Evolutionary conservation across 2,888 invertebrate species (phyloP).

Genomic region (Cerceris ruficornis): DNA sequence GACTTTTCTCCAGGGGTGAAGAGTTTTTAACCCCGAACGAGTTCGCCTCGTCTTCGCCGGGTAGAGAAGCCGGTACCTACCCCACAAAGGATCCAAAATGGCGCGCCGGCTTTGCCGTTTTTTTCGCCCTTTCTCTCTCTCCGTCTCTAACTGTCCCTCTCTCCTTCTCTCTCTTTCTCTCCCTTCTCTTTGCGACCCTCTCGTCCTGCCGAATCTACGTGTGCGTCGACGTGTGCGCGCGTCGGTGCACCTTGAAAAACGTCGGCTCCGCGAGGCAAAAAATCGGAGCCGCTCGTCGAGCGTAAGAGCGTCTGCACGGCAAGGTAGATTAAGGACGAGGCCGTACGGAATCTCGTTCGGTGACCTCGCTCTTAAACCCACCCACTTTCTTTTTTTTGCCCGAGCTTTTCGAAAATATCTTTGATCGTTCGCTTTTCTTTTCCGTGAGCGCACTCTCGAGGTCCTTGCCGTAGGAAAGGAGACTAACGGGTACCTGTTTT

Average conservation of each 20-base stretch:
- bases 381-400: slow-evolving; percentile 43
- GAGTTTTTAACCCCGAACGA: slow-evolving; percentile 72
- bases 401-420: slow-evolving; percentile 57
- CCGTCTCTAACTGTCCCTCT: not conserved
- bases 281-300: slow-evolving; percentile 51
- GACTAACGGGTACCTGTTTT: slow-evolving; percentile 61
- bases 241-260: slow-evolving; percentile 30
- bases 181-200: slow-evolving; percentile 24
- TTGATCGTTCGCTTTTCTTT: slow-evolving; percentile 58
- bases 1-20: slow-evolving; percentile 67
- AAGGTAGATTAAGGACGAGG: slow-evolving; percentile 18
- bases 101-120: slow-evolving; percentile 30
- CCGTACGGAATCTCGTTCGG: slow-evolving; percentile 31
- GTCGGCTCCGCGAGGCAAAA: slow-evolving; percentile 21
- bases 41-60: slow-evolving; percentile 31
- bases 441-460: slow-evolving; percentile 15
- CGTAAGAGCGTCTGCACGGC: slow-evolving; percentile 12
- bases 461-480: slow-evolving; percentile 43
- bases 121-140: slow-evolving; percentile 16
- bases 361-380: slow-evolving; percentile 46
- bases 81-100: slow-evolving; percentile 72
- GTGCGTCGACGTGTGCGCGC: slow-evolving; percentile 14
- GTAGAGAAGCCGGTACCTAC: slow-evolving; percentile 4
- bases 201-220: slow-evolving; percentile 33
- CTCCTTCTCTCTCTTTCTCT: not conserved